Evolutionary conservation across 2,888 invertebrate species (phyloP).

Genomic region (Caenorhabditis sp.): DNA sequence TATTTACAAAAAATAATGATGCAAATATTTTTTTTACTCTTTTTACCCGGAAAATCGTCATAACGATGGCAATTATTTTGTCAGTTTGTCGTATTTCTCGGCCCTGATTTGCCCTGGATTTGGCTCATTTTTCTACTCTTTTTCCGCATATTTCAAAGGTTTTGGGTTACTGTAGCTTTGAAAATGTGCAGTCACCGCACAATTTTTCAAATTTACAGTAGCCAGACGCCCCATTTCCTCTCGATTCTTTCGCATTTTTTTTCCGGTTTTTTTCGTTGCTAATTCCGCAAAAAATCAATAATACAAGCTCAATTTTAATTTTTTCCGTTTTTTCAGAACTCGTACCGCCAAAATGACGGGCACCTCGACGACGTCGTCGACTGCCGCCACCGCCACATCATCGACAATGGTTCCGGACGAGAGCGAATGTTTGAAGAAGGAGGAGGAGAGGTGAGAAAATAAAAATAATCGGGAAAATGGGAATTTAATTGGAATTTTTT

Average conservation of each 20-base stretch:
- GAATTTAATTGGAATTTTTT: too few relatives aligned
- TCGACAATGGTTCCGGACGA: constrained; percentile 47
- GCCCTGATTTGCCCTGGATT: background rate
- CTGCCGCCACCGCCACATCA: constrained; percentile 38
- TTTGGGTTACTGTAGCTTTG: too few relatives aligned
- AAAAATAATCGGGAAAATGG: too few relatives aligned
- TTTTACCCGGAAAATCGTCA: constrained; percentile 8
- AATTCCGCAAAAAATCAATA: too few relatives aligned
- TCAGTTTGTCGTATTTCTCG: background rate
- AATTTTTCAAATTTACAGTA: too few relatives aligned
- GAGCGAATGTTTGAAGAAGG: constrained; percentile 61
- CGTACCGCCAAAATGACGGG: constrained; percentile 26
- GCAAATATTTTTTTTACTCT: background rate
- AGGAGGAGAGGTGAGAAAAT: constrained; percentile 66
- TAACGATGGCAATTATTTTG: constrained; percentile 47
- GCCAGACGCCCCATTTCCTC: background rate
- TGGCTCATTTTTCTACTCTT: background rate
- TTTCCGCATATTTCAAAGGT: too few relatives aligned
- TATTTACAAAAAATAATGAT: background rate
- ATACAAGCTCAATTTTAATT: too few relatives aligned
- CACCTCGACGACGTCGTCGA: too few relatives aligned
- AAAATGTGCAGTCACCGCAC: too few relatives aligned
- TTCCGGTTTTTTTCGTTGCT: too few relatives aligned
- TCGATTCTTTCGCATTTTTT: background rate
- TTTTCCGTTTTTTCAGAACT: background rate